Conservation (phyloP, 92 coral and sea anemone species). For the Epizoanthus rinbou region DNA sequence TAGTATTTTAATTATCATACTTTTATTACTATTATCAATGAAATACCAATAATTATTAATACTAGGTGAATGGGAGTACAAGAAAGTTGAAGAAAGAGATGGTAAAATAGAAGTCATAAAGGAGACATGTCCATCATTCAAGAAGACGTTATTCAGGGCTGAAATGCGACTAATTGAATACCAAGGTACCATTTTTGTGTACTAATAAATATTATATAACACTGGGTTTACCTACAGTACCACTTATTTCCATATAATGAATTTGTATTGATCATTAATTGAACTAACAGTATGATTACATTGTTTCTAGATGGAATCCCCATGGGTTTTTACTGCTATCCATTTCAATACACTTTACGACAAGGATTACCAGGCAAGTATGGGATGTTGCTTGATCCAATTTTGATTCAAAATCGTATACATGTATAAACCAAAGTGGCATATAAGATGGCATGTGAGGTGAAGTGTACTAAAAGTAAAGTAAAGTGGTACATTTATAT, state of each 20-base stretch:
- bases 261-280: background rate
- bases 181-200: background rate
- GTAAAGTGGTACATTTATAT: too few relatives aligned
- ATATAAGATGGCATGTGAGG: too few relatives aligned
- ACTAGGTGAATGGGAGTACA: constrained; percentile 34
- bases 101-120: constrained; percentile 17
- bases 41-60: too few relatives aligned
- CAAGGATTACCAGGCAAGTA: constrained; percentile 42
- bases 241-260: too few relatives aligned
- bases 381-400: too few relatives aligned
- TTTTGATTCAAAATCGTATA: too few relatives aligned
- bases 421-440: too few relatives aligned
- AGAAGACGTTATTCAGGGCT: constrained; percentile 31
- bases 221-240: too few relatives aligned
- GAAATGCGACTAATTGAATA: constrained; percentile 33
- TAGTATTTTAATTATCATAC: too few relatives aligned
- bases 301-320: constrained; percentile 37
- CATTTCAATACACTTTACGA: constrained; percentile 39
- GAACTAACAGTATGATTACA: background rate
- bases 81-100: constrained; percentile 27
- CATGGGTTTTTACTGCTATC: constrained; percentile 44
- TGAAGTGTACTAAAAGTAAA: too few relatives aligned
- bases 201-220: background rate
- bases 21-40: too few relatives aligned
- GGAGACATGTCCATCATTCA: constrained; percentile 19